These are phyloP conservation scores for Speoplatyrhinus poulsoni DNA, from an alignment of 2,113 vertebrate species.

Conservation along the genomic window DNA sequence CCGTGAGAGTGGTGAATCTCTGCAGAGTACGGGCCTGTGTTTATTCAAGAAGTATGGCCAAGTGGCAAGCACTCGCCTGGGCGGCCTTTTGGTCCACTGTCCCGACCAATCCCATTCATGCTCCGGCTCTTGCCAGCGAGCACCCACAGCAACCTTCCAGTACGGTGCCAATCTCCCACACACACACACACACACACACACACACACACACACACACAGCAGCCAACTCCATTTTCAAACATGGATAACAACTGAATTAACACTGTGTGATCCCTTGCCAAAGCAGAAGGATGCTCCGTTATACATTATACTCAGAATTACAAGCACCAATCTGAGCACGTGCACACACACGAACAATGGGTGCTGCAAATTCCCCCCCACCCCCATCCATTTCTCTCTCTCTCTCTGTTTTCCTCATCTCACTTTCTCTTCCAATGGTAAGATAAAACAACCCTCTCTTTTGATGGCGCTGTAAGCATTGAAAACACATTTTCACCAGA, in stretches of 20 bases:
- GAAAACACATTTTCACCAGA: constrained; percentile 21
- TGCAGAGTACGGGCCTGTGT: constrained; percentile 58
- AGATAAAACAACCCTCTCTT: constrained; percentile 47
- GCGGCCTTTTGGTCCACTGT: constrained; percentile 65
- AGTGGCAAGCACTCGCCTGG: constrained; percentile 63
- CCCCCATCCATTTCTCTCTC: constrained; percentile 11
- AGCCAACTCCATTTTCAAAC: constrained; percentile 70
- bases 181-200: not conserved
- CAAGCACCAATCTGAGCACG: not conserved
- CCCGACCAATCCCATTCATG: constrained; percentile 67
- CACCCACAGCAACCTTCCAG: constrained; percentile 58
- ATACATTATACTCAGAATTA: constrained; percentile 29
- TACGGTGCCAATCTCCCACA: constrained; percentile 47
- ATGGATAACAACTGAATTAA: constrained; percentile 74
- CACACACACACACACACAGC: constrained; percentile 28
- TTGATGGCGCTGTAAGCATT: constrained; percentile 27
- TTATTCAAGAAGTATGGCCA: constrained; percentile 61
- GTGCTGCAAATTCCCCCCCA: no score
- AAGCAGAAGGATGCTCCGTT: constrained; percentile 64
- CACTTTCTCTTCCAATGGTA: constrained; percentile 11
- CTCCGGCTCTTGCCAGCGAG: constrained; percentile 46
- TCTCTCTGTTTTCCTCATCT: constrained; percentile 8
- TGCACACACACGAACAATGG: constrained; percentile 3
- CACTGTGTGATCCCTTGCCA: constrained; percentile 68
- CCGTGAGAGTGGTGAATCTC: constrained; percentile 46